phyloP scores from a whole-genome alignment of 2,113 vertebrate genomes.

The Silurus asotus region DNA sequence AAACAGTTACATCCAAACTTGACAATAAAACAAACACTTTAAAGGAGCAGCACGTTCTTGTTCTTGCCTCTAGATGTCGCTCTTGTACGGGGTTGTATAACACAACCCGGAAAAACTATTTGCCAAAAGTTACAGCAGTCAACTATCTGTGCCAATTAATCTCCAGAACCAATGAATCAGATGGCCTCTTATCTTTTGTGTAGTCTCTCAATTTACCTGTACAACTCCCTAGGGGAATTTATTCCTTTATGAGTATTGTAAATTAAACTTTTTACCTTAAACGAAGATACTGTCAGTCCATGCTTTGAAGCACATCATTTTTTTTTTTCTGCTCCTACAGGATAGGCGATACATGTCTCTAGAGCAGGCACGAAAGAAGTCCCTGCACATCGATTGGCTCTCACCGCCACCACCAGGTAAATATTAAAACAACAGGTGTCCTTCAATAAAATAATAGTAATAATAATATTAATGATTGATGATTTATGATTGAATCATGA shows the following conservation, averaged over 20 bases:
- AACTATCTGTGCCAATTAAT: too few relatives aligned
- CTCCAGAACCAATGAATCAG: too few relatives aligned
- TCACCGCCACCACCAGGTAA: slow-evolving; percentile 72
- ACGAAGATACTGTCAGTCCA: background rate
- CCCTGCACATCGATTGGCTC: slow-evolving; percentile 81
- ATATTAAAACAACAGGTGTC: too few relatives aligned
- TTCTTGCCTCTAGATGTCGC: too few relatives aligned
- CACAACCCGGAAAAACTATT: too few relatives aligned
- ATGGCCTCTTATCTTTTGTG: background rate
- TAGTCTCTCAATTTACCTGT: background rate
- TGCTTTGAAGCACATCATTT: background rate
- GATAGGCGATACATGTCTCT: slow-evolving; percentile 86
- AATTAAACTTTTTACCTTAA: background rate
- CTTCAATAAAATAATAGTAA: background rate
- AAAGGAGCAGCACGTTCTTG: too few relatives aligned
- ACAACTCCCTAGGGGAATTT: background rate
- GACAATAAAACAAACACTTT: too few relatives aligned
- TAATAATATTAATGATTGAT: background rate
- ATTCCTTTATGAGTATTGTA: background rate
- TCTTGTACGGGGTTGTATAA: too few relatives aligned
- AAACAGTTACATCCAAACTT: too few relatives aligned
- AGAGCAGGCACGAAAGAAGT: slow-evolving; percentile 79
- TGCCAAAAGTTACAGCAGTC: too few relatives aligned
- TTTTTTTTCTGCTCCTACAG: slow-evolving; percentile 66
- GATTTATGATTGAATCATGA: too few relatives aligned